phyloP scores from a whole-genome alignment of 2,888 invertebrate genomes.

The Lasioglossum marginatum region DNA sequence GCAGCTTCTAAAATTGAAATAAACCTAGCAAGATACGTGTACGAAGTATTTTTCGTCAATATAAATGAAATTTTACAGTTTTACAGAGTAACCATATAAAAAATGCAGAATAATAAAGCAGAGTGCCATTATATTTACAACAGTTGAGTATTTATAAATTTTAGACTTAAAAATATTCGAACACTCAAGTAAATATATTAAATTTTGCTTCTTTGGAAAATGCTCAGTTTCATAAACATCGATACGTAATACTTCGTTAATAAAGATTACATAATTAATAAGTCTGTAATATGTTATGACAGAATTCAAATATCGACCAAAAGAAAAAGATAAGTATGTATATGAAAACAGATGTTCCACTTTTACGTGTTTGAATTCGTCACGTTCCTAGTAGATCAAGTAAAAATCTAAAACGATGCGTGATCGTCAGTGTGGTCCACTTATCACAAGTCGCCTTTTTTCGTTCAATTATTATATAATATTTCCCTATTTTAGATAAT shows the following conservation, averaged over 20 bases:
- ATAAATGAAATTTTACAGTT: not conserved
- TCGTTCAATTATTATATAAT: not conserved
- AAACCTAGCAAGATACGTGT: not conserved
- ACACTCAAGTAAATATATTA: not conserved
- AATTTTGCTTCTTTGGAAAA: not conserved
- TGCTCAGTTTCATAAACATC: not conserved
- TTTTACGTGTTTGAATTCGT: not conserved
- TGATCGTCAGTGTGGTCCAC: constrained; percentile 50
- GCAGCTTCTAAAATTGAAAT: not conserved
- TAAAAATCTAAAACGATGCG: constrained; percentile 28
- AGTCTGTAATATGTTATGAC: not conserved
- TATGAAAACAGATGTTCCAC: not conserved
- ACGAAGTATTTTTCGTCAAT: constrained; percentile 3
- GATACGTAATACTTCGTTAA: not conserved
- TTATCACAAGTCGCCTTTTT: constrained; percentile 61
- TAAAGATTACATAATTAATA: not conserved
- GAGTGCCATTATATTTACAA: not conserved
- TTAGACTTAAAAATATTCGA: not conserved
- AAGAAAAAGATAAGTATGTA: not conserved
- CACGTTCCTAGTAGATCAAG: constrained; percentile 13
- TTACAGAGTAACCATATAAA: not conserved
- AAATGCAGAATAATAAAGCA: not conserved
- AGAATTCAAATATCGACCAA: not conserved
- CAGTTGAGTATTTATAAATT: not conserved
- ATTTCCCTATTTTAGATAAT: constrained; percentile 22